Base-by-base conservation (phyloP, 2,113 vertebrate species). In the Genyomyrus donnyi region DNA sequence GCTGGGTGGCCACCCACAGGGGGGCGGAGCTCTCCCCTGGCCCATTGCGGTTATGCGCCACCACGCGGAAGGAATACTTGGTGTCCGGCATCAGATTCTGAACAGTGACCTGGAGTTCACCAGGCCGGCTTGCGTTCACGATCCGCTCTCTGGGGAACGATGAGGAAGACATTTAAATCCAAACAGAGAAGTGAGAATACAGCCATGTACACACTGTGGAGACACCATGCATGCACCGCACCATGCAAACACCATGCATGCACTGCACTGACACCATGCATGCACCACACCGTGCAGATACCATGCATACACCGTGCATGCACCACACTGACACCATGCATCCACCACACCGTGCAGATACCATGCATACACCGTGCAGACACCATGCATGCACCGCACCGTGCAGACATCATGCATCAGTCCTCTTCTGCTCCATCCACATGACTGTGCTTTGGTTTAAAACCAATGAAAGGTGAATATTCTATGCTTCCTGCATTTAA, bases 1-100 rank as follows among this genome's bases (percentile, higher is more conserved):
- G 98, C 92, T 99, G 98, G 4, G 98, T 99, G 92, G 97, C 97
- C 90, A 99, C 98, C 89, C 96, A 97, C 2, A 99, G 94, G 0
- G 94, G 96, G 0, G 94, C 91, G 0, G 98, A 99, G 91, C 97
- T 98, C 94, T 99, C 98, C 1, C 98, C 98, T 0, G 95, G 95
- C 49, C 98, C 98, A 1, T 99, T 97, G 92, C 93, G 95, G 93
- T 98, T 99, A 91, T 98, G 98, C 27, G 97, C 98, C 93, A 96
- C 95, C 0, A 99, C 98, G 89, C 97, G 95, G 90, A 99, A 99
- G 93, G 95, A 92, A 86, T 99, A 98, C 91, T 98, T 97, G 21
- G 97, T 97, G 88, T 98, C 98, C 62, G 98, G 98, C 97, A 98
- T 97, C 89, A 99, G 97, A 93, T 97, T 98, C 91, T 98, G 97